Evolutionary conservation across 2,888 invertebrate genomes (phyloP).

Genomic region (Chesias legatella): DNA sequence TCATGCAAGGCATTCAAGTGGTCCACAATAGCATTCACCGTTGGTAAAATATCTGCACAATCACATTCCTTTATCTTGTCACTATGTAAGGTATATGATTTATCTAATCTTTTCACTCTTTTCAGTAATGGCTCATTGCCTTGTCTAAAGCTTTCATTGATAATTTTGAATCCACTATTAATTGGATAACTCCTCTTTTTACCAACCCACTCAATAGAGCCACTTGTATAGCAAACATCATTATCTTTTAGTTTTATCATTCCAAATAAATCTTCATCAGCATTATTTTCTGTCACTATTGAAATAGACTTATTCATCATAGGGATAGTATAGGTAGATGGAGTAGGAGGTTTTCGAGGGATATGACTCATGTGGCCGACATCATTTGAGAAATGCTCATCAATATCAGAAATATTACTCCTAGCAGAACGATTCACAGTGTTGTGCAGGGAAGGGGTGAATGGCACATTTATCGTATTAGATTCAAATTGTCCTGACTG

Average conservation of each 20-base stretch:
- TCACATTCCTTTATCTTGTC: slow-evolving; percentile 55
- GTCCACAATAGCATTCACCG: slow-evolving; percentile 76
- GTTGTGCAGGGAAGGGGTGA: slow-evolving; percentile 14
- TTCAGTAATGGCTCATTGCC: slow-evolving; percentile 43
- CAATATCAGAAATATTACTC: slow-evolving; percentile 15
- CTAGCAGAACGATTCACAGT: slow-evolving; percentile 8
- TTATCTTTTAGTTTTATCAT: slow-evolving; percentile 67
- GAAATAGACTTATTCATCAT: slow-evolving; percentile 46
- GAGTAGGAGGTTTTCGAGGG: slow-evolving; percentile 60
- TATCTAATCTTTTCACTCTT: slow-evolving; percentile 45
- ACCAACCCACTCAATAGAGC: slow-evolving; percentile 73
- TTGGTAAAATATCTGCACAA: slow-evolving; percentile 68
- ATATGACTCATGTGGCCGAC: slow-evolving; percentile 65
- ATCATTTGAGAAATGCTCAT: slow-evolving; percentile 34
- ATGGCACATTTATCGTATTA: slow-evolving; percentile 14
- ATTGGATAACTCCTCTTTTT: slow-evolving; percentile 65
- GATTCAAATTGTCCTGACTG: slow-evolving; percentile 28
- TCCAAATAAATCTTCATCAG: slow-evolving; percentile 57
- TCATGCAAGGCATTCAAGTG: slow-evolving; percentile 79
- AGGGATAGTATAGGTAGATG: slow-evolving; percentile 57
- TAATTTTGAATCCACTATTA: slow-evolving; percentile 68
- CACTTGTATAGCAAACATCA: slow-evolving; percentile 74
- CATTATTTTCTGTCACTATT: slow-evolving; percentile 26
- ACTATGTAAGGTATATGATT: slow-evolving; percentile 34
- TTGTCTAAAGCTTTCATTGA: slow-evolving; percentile 40